Percentiles rank a stretch among this genome's conserved stretches.
Conservation (phyloP, 2,113 vertebrate species). For the Gambusia holbrooki region DNA sequence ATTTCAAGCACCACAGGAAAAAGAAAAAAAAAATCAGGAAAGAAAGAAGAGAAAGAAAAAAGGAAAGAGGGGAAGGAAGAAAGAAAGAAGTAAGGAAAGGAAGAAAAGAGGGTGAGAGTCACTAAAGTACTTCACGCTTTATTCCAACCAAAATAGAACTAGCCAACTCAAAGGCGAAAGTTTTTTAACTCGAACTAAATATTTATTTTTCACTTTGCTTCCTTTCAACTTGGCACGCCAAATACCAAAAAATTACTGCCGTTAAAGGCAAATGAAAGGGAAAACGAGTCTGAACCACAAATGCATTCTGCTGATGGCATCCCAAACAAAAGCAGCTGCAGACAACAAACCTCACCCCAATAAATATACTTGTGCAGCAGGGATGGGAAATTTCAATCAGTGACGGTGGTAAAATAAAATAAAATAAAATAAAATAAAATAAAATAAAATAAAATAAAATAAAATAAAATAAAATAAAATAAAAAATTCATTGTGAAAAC, state of each 20-base stretch:
- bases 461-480: background rate
- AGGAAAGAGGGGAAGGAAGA: background rate
- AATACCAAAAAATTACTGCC: constrained; percentile 36
- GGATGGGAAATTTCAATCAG: background rate
- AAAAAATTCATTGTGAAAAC: background rate
- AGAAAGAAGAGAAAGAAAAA: constrained; percentile 10
- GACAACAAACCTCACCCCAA: constrained; percentile 3
- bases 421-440: background rate
- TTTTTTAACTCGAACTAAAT: constrained; percentile 60
- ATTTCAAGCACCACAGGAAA: constrained; percentile 67
- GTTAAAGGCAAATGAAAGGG: constrained; percentile 26
- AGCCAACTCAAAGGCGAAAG: constrained; percentile 41
- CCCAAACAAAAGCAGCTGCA: constrained; percentile 37
- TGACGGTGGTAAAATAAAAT: background rate
- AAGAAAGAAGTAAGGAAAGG: background rate
- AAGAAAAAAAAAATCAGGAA: constrained; percentile 17
- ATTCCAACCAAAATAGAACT: constrained; percentile 73
- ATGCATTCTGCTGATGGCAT: constrained; percentile 12
- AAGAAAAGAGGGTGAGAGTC: constrained; percentile 1
- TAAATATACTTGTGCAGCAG: background rate
- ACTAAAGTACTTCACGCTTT: constrained; percentile 61
- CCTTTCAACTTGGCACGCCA: constrained; percentile 28
- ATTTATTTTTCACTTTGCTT: constrained; percentile 50
- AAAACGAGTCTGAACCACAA: constrained; percentile 40
- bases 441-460: background rate